These are phyloP conservation scores for Myzus persicae DNA, from an alignment of 1,140 invertebrate genomes.

Conservation along the genomic window DNA sequence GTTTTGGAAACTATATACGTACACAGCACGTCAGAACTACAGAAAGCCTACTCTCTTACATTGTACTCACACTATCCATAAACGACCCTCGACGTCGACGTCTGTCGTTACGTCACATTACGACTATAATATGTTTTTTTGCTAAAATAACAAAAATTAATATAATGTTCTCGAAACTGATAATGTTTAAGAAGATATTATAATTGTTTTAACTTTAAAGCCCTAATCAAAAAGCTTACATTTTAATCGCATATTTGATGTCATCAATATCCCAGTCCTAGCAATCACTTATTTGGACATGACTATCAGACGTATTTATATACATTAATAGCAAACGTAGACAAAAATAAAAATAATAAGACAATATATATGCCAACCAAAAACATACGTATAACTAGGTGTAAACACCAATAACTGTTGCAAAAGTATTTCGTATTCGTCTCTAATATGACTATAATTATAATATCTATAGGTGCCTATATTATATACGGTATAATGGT, in stretches of 20 bases:
- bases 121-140: neutral
- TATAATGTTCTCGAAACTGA: neutral
- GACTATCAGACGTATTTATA: neutral
- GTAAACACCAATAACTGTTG: too few species aligned
- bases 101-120: neutral
- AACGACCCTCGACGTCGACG: neutral
- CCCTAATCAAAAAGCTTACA: neutral
- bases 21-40: too few species aligned
- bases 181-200: neutral
- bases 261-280: neutral
- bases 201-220: neutral
- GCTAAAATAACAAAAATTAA: neutral
- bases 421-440: too few species aligned
- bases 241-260: neutral
- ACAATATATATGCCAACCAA: too few species aligned
- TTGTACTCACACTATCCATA: neutral
- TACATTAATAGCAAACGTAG: neutral
- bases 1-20: neutral
- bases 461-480: too few species aligned
- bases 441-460: too few species aligned
- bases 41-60: neutral
- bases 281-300: neutral
- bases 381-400: too few species aligned
- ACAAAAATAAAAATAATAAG: too few species aligned
- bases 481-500: too few species aligned